phyloP scores from a whole-genome alignment of 2,113 vertebrate species.

The Limanda limanda region DNA sequence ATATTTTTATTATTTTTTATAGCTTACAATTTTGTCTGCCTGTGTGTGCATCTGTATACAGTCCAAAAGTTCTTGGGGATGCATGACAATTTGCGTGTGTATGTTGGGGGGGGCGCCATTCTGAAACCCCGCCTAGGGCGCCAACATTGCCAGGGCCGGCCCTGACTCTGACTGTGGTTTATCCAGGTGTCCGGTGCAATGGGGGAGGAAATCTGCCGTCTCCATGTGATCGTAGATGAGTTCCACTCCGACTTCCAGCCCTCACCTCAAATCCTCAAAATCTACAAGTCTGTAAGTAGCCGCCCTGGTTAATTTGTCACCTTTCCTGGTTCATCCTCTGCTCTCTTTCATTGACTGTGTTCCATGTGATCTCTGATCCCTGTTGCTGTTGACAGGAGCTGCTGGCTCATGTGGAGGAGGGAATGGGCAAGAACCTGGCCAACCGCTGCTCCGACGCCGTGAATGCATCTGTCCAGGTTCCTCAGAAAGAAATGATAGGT shows the following conservation, averaged over 20 bases:
- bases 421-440: conserved; percentile 97
- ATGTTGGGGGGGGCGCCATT: too few relatives aligned
- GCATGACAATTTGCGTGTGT: too few relatives aligned
- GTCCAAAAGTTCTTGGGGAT: too few relatives aligned
- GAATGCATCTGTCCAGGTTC: conserved; percentile 88
- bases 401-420: conserved; percentile 92
- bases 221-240: conserved; percentile 93
- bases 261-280: conserved; percentile 89
- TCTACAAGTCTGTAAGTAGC: conserved; percentile 91
- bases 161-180: neutral
- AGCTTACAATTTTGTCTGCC: too few relatives aligned
- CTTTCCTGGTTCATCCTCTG: neutral
- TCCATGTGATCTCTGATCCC: conserved; percentile 8
- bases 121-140: too few relatives aligned
- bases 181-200: conserved; percentile 93
- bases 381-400: conserved; percentile 84
- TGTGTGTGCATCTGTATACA: too few relatives aligned
- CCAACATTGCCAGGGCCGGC: too few relatives aligned
- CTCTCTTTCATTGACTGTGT: neutral
- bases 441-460: conserved; percentile 92
- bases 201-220: conserved; percentile 96
- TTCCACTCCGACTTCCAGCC: conserved; percentile 94
- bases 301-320: neutral
- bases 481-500: conserved; percentile 95
- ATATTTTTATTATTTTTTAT: too few relatives aligned